Base-by-base conservation (phyloP, 2,888 invertebrate species). In the Scelioninae gen. 1 region DNA sequence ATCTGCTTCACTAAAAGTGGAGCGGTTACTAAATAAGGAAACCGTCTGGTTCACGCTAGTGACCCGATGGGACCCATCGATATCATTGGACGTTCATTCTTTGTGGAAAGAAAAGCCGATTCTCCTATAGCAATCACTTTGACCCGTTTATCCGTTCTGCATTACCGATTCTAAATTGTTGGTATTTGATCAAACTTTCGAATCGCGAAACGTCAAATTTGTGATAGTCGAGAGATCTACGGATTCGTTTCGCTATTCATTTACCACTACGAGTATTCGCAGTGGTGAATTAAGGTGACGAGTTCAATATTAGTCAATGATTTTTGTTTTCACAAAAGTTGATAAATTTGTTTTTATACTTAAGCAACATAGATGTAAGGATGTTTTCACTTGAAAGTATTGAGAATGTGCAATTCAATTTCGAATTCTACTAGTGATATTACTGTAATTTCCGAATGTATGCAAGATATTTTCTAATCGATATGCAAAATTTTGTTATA, bases 341-440 rank as follows among this genome's bases (percentile, higher is more conserved):
- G 68, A 69, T 51, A 47, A 80, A 75, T 69, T 76, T 75, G 65
- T 76, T 72, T 72, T 82, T 77, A 76, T 82, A 72, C 60, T 45
- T 77, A 76, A 68, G 81, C 45, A 31, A 9, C 51, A 10, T 77
- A 82, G 76, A 15, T 63, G 51, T 81, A 81, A 77, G 76, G 60
- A 71, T 72, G 82, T 82, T 66, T 77, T 55, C 66, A 71, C 56
- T 43, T 66, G 76, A 82, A 81, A 81, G 81, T 82, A 82, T 77
- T 72, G 72, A 69, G 66, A 10, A 72, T 82, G 82, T 72, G 72
- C 68, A 76, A 81, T 81, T 76, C 72, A 65, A 13, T 76, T 56
- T 60, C 76, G 60, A 65, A 82, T 82, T 66, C n/a, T 71, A 58
- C 69, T 58, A 75, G 81, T 81, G 81, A 81, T 81, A 81, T 81